These are phyloP conservation scores for Chaetura pelagica DNA, from an alignment of 2,113 vertebrate species.

Conservation along the genomic window DNA sequence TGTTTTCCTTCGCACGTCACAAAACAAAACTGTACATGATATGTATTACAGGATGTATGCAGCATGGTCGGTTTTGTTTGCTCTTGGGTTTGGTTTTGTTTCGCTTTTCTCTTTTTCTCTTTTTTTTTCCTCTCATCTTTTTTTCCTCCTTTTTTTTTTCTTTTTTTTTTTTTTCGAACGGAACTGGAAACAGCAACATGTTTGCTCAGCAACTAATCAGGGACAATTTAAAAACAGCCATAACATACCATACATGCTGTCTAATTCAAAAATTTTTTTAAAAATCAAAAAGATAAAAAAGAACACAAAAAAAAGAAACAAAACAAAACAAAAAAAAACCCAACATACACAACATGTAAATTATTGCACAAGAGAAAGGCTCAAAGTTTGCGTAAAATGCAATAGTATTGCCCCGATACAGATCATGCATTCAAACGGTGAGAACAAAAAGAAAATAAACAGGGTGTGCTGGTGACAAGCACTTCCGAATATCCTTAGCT, in stretches of 20 bases:
- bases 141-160: not conserved
- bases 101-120: conserved; percentile 57
- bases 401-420: conserved; percentile 99
- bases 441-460: conserved; percentile 85
- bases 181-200: conserved; percentile 95
- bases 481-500: conserved; percentile 90
- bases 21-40: conserved; percentile 99
- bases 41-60: conserved; percentile 98
- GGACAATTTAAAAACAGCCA: conserved; percentile 96
- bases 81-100: conserved; percentile 63
- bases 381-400: conserved; percentile 99
- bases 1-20: conserved; percentile 89
- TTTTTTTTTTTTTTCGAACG: conserved; percentile 76
- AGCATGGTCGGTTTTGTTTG: conserved; percentile 85
- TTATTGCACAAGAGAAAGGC: conserved; percentile 99
- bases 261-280: conserved; percentile 86
- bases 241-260: conserved; percentile 99
- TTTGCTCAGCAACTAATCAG: conserved; percentile 98
- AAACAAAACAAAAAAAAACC: not conserved
- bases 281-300: conserved; percentile 72
- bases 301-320: conserved; percentile 57
- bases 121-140: conserved; percentile 16
- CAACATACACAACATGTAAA: conserved; percentile 99
- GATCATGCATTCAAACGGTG: conserved; percentile 99
- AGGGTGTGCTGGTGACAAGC: conserved; percentile 97